Base-by-base conservation (phyloP, 2,888 invertebrate species). In the Serripes groenlandicus region DNA sequence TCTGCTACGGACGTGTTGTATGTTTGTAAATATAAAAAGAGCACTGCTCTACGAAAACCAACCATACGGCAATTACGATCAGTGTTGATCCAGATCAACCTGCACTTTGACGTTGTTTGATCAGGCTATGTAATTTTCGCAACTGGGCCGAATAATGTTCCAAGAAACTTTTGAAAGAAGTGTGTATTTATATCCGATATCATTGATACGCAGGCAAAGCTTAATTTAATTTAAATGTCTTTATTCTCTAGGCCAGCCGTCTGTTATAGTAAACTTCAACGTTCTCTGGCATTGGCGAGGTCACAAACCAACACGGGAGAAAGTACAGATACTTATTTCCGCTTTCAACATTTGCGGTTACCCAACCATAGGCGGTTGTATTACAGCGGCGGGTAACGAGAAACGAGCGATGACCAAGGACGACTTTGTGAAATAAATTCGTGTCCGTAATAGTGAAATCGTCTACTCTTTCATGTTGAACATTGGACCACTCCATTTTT, bases 261-360 rank as follows among this genome's bases (percentile, higher is more conserved):
- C 81, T 0, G 87, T 89, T 0, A 78, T 89, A 23, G 84, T 86
- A 1, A 86, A 85, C 49, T 89, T 86, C 64, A 87, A 88, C 75
- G 86, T 89, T 30, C 60, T 89, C 11, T 89, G 89, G 89, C 72
- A 82, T 28, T 89, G 89, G 89, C 42, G 89, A 21, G 89, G 88
- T 21, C 73, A 83, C 30, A 83, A 81, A 30, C 85, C 86, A 9
- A 80, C 42, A 1, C 62, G 77, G 18, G 78, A 81, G n/a, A 81
- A 77, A 60, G 86, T 86, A 0, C 85, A 85, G 37, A 68, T 75
- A 11, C 83, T 89, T 3, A 81, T 82, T 0, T 73, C 83, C 23
- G 85, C 88, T 23, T 85, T 89, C 60, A 83, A 78, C 37, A 82
- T 86, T 23, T 81, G 86, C 30, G 86, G 87, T 3, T 82, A 85